Evolutionary conservation across 2,797 vertebrate species (phyloP).

Genomic region (Dermochelys coriacea): DNA sequence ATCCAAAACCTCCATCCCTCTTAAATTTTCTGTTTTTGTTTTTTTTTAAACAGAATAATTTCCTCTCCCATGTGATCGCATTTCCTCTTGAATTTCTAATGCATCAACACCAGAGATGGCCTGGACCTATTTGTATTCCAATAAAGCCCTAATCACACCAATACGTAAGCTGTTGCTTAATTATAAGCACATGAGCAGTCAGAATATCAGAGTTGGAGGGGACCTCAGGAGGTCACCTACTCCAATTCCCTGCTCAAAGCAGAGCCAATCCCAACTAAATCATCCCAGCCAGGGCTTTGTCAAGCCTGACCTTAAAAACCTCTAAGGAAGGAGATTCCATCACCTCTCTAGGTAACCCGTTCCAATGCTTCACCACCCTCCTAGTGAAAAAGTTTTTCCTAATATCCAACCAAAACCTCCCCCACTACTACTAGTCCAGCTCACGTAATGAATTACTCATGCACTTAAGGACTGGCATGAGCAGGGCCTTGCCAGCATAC

Average conservation of each 20-base stretch:
- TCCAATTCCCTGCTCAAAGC: no score
- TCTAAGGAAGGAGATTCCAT: no score
- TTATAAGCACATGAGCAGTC: not conserved
- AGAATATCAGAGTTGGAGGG: no score
- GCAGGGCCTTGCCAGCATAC: not conserved
- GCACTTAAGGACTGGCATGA: not conserved
- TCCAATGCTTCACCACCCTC: no score
- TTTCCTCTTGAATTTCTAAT: fast-evolving
- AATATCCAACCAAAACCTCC: no score
- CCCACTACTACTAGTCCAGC: not conserved
- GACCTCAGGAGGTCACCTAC: no score
- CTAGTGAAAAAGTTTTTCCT: no score
- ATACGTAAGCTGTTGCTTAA: not conserved
- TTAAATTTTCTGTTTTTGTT: not conserved
- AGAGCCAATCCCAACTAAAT: no score
- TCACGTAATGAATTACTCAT: not conserved
- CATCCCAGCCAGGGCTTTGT: no score
- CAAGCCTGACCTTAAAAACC: no score
- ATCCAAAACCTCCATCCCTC: not conserved
- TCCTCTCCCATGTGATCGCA: not conserved
- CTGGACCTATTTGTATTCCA: not conserved
- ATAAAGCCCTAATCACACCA: not conserved
- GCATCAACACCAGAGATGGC: not conserved
- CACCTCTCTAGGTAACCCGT: no score
- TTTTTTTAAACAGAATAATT: not conserved